phyloP scores from a whole-genome alignment of 2,113 vertebrate species.

The Cinclus cinclus region DNA sequence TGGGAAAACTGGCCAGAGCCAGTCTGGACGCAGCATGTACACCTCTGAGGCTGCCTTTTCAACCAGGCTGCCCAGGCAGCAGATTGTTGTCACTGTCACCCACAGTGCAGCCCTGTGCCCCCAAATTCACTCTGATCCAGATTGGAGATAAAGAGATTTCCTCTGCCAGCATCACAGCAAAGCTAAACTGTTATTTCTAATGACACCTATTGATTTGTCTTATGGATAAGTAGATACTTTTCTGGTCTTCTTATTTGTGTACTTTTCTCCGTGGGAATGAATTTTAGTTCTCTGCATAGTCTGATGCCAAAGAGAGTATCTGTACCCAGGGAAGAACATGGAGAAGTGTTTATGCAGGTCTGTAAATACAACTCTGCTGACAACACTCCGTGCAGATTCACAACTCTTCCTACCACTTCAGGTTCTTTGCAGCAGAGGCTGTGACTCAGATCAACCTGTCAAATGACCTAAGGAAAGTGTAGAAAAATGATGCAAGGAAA shows the following conservation, averaged over 20 bases:
- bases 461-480: background rate
- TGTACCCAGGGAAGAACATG: background rate
- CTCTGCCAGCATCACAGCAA: background rate
- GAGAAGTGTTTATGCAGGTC: background rate
- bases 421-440: background rate
- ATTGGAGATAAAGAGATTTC: background rate
- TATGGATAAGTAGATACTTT: background rate
- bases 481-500: background rate
- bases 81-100: background rate
- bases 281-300: background rate
- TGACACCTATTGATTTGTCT: background rate
- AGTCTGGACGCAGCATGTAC: background rate
- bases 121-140: background rate
- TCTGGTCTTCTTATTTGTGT: background rate
- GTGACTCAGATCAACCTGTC: background rate
- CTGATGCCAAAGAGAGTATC: background rate
- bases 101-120: background rate
- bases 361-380: background rate
- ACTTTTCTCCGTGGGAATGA: background rate
- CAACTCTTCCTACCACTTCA: background rate
- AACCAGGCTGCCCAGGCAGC: background rate
- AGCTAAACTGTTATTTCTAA: background rate
- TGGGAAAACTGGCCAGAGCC: background rate
- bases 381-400: background rate
- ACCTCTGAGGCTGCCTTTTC: background rate